These are phyloP conservation scores for Ennomos fuscantarius DNA, from an alignment of 2,888 invertebrate species.

Conservation along the genomic window DNA sequence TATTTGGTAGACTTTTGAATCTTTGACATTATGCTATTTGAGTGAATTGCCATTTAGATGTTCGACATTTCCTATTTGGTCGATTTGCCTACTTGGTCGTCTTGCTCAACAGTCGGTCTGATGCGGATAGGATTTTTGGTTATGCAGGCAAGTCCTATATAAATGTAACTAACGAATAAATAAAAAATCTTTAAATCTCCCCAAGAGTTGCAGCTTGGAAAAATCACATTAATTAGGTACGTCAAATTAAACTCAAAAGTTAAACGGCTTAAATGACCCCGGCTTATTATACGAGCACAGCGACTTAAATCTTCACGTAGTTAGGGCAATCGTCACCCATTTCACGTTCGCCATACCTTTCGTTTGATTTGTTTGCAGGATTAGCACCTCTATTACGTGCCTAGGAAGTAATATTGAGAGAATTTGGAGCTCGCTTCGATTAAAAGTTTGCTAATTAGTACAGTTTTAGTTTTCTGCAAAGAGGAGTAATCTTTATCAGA, in stretches of 20 bases:
- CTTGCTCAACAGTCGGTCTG: too few species aligned
- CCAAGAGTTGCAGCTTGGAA: too few species aligned
- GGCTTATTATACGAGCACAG: slow-evolving; percentile 62
- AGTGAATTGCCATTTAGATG: too few species aligned
- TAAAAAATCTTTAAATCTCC: too few species aligned
- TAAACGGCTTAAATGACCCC: slow-evolving; percentile 45
- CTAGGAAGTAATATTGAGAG: slow-evolving; percentile 35
- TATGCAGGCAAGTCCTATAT: too few species aligned
- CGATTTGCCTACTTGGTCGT: too few species aligned
- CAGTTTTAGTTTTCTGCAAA: slow-evolving; percentile 13
- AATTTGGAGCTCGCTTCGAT: slow-evolving; percentile 16
- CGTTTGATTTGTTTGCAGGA: slow-evolving; percentile 57
- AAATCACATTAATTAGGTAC: too few species aligned
- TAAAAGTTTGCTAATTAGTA: slow-evolving; percentile 25
- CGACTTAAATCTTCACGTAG: slow-evolving; percentile 40
- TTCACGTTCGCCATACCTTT: slow-evolving; percentile 60
- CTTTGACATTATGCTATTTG: too few species aligned
- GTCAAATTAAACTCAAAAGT: slow-evolving; percentile 1
- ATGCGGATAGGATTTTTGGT: too few species aligned
- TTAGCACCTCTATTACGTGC: slow-evolving; percentile 52
- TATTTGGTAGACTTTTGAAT: too few species aligned
- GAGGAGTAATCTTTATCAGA: neutral
- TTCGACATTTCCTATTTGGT: too few species aligned
- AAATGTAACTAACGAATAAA: too few species aligned
- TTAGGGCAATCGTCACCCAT: slow-evolving; percentile 58